A percentile compares a stretch with the other conserved stretches of the same genome.
These are phyloP conservation scores for Pempheris klunzingeri DNA, from an alignment of 2,797 vertebrate species.

Conservation along the genomic window DNA sequence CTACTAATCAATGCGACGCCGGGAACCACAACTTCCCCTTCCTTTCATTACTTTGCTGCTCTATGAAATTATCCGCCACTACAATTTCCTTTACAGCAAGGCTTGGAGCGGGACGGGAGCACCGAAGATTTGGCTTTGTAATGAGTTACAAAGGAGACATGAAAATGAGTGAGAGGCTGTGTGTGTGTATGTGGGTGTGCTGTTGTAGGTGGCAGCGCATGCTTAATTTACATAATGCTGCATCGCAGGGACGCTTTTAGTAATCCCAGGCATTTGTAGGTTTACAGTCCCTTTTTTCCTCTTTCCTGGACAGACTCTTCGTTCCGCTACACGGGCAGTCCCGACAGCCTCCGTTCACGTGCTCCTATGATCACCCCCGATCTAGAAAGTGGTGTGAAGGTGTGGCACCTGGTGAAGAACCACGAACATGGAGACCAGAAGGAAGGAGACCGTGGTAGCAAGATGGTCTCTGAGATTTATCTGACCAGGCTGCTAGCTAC, in stretches of 20 bases:
- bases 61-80: constrained; percentile 62
- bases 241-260: constrained; percentile 19
- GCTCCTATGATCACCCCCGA: constrained; percentile 99
- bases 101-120: constrained; percentile 27
- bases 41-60: constrained; percentile 39
- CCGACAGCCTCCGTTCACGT: constrained; percentile 96
- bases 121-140: constrained; percentile 43
- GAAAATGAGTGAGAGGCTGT: constrained; percentile 29
- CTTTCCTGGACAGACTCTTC: constrained; percentile 89
- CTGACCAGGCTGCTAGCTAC: constrained; percentile 95
- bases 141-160: constrained; percentile 55
- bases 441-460: constrained; percentile 97
- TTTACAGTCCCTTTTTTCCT: constrained; percentile 16
- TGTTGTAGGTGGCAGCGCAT: background rate
- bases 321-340: constrained; percentile 97
- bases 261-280: constrained; percentile 28
- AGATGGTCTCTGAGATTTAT: constrained; percentile 99
- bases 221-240: constrained; percentile 6
- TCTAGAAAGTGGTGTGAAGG: constrained; percentile 96
- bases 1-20: constrained; percentile 12
- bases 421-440: constrained; percentile 99
- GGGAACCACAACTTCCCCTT: constrained; percentile 25
- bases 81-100: constrained; percentile 57
- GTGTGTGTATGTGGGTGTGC: constrained; percentile 9
- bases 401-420: constrained; percentile 99